Base-by-base conservation (phyloP, 2,888 invertebrate species). In the Dichetophora obliterata region DNA sequence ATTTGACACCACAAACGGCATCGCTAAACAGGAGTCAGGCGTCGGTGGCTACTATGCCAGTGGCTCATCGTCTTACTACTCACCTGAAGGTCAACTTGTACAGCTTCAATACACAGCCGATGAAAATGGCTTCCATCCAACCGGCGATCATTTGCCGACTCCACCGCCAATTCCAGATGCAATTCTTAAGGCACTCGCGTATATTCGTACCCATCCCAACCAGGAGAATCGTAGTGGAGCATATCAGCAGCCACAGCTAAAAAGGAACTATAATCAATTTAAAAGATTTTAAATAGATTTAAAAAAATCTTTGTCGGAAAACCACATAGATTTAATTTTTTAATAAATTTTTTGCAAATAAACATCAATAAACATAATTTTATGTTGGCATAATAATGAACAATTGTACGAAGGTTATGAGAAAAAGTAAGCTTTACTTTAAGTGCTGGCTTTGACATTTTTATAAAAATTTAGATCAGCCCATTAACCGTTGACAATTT, bases 1-100 rank as follows among this genome's bases (percentile, higher is more conserved):
- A 5, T 93, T 85, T 83, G 89, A 92, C 82, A 93, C 93, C 80
- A 89, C 90, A 19, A 93, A 93, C 83, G 93, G 93, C 24, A 93
- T 93, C 84, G 77, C 85, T 0, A 92, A 87, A 5, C 90, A 92
- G 81, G 92, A 92, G 83, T 80, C 84, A 22, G 93, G 93, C 78
- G 86, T 83, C 19, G 87, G 93, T 80, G 91, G 91, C 85, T 91
- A 91, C 83, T 84, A 86, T 65, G 92, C 91, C 19, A 89, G 90
- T 75, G 93, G 93, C 31, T 86, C 88, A 5, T 90, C 88, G 84
- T 83, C 88, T n/a, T 91, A 92, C 89, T 90, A 90, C 76, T 88
- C 90, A 65, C 91, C 91, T 24, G 91, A 91, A 27, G 93, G 93
- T 34, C 80, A 85, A 50, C 80, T 82, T 0, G 84, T 90, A 82